Percentiles rank a stretch among this genome's conserved stretches.
phyloP scores from a whole-genome alignment of 2,888 invertebrate species.

The Scaptomyza tumidula region DNA sequence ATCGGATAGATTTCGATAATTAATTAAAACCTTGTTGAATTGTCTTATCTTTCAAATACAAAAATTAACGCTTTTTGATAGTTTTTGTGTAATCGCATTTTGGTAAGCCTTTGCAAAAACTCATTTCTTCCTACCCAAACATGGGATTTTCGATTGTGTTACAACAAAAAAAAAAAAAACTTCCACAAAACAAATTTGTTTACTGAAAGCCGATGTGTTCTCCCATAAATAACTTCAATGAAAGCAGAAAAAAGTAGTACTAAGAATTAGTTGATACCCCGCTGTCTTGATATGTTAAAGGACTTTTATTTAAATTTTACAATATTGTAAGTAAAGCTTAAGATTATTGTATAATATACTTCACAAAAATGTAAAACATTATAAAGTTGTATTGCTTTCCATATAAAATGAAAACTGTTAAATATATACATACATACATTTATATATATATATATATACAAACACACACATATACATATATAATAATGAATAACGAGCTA shows the following conservation, averaged over 20 bases:
- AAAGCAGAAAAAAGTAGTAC: background rate
- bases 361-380: constrained; percentile 61
- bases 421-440: constrained; percentile 39
- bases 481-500: constrained; percentile 47
- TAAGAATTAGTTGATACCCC: background rate
- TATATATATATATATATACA: background rate
- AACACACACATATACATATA: constrained; percentile 31
- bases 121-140: no score
- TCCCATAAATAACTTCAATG: background rate
- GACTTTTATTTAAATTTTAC: constrained; percentile 16
- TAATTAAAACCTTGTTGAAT: no score
- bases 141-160: background rate
- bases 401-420: constrained; percentile 43
- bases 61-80: no score
- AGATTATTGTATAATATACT: constrained; percentile 54
- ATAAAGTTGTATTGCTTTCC: constrained; percentile 63
- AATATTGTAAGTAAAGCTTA: constrained; percentile 33
- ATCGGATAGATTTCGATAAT: no score
- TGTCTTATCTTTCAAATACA: no score
- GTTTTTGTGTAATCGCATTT: no score
- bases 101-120: no score
- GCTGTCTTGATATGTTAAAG: constrained; percentile 6
- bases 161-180: no score
- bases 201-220: no score
- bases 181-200: no score